Base-by-base conservation (phyloP, 1,140 invertebrate species). In the Brachionus rotundiformis region DNA sequence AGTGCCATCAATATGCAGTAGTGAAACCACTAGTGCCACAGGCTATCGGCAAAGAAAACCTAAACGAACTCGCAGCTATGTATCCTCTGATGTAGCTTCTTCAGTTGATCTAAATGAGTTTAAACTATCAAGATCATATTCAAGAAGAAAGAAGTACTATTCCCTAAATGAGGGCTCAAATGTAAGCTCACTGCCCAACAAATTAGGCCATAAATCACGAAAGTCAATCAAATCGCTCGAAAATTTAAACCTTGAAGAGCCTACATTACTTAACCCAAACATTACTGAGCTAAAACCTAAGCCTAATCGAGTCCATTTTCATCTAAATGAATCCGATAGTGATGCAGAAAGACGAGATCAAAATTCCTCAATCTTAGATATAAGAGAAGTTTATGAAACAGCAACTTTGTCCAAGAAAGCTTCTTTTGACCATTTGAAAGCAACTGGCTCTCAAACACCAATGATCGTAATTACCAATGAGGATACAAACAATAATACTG, bases 31-130 rank as follows among this genome's bases (percentile, higher is more conserved):
- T 0, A 73, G 68, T 47, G 23, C n/a, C 0, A 31, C 68, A 25
- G 25, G 68, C 27, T 73, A 79, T 79, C 27, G 36, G 4, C 33
- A 39, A 19, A 16, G 76, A 25, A 79, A 13, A 11, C 31, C 49
- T n/a, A 79, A 44, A 36, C 76, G 76, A 4, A 79, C 49, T 19
- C 49, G 44, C 49, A 59, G 76, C n/a, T 44, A 63, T 63, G 33
- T 79, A 31, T 79, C 76, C 11, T 79, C 76, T 10, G 76, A 79
- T 39, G 31, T 79, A 3, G 59, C 76, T 11, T 79, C 76, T 23
- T 79, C 76, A 8, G 76, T 79, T 54, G 76, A 79, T 41, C 31
- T 61, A 33, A 79, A 79, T 27, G 76, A 79, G n/a, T 79, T 36
- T 3, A 79, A 63, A 11, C 59, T 47, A 11, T 79, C 76, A 0